Conservation (phyloP, 1,140 invertebrate species). For the Yoshiicerus persimilis region DNA sequence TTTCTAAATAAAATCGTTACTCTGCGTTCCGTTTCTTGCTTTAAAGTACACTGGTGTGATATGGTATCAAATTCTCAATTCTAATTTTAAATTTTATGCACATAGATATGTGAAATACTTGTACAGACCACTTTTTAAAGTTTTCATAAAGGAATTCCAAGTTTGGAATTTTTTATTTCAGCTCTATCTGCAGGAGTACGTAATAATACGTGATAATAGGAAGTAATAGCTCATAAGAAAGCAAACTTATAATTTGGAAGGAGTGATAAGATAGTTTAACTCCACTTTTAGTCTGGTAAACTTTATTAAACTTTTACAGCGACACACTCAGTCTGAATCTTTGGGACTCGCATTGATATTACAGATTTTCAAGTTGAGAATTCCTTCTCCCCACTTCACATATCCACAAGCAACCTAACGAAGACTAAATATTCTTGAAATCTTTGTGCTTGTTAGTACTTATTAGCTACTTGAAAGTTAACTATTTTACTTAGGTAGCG, state of each 20-base stretch:
- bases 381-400: not conserved
- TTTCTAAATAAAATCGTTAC: not conserved
- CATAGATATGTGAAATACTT: too few relatives aligned
- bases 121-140: not conserved
- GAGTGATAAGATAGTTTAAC: not conserved
- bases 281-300: not conserved
- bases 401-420: not conserved
- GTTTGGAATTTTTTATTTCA: not conserved
- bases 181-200: not conserved
- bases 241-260: not conserved
- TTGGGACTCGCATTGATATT: not conserved
- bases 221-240: not conserved
- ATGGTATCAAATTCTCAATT: too few relatives aligned
- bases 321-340: not conserved
- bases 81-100: too few relatives aligned
- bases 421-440: too few relatives aligned
- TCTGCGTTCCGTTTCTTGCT: not conserved
- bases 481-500: not conserved
- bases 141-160: not conserved
- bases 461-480: not conserved
- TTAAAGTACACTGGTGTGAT: too few relatives aligned
- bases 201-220: not conserved
- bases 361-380: not conserved
- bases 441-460: too few relatives aligned
- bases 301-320: not conserved